Evolutionary conservation across 2,797 vertebrate genomes (phyloP).

Genomic region (Gila robusta): DNA sequence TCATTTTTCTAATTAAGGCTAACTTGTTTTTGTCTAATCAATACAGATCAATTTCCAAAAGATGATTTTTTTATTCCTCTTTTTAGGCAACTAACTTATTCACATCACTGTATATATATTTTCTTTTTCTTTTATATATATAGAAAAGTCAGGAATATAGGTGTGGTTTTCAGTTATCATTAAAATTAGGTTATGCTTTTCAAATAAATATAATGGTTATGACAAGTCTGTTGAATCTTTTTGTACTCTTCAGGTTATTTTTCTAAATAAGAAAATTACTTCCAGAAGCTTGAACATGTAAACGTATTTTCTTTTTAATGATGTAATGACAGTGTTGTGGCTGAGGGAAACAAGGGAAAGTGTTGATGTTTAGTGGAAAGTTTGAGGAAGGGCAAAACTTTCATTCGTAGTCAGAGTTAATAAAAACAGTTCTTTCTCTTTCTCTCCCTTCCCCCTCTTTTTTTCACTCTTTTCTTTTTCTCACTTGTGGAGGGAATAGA

Average conservation of each 20-base stretch:
- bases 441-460: neutral
- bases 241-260: slow-evolving; percentile 22
- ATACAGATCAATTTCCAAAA: too few species aligned
- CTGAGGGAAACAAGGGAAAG: slow-evolving; percentile 1
- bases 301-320: slow-evolving; percentile 39
- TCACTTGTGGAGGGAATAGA: neutral
- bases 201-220: neutral
- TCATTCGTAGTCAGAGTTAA: slow-evolving; percentile 27
- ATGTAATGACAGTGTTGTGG: slow-evolving; percentile 15
- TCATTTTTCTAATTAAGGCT: too few species aligned
- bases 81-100: too few species aligned
- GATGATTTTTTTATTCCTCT: too few species aligned
- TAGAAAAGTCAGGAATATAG: neutral
- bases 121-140: too few species aligned
- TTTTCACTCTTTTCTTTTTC: neutral
- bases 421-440: slow-evolving; percentile 22
- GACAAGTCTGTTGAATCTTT: slow-evolving; percentile 11
- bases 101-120: too few species aligned
- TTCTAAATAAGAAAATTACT: slow-evolving; percentile 42
- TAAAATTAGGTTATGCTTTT: slow-evolving; percentile 1
- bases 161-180: neutral
- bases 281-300: slow-evolving; percentile 41
- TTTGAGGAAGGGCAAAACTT: slow-evolving; percentile 28
- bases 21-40: too few species aligned
- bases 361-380: slow-evolving; percentile 46